A percentile compares a stretch with the other conserved stretches of the same genome.
These are phyloP conservation scores for Peromyscus aztecus DNA, from an alignment of 2,797 vertebrate genomes.

Conservation along the genomic window DNA sequence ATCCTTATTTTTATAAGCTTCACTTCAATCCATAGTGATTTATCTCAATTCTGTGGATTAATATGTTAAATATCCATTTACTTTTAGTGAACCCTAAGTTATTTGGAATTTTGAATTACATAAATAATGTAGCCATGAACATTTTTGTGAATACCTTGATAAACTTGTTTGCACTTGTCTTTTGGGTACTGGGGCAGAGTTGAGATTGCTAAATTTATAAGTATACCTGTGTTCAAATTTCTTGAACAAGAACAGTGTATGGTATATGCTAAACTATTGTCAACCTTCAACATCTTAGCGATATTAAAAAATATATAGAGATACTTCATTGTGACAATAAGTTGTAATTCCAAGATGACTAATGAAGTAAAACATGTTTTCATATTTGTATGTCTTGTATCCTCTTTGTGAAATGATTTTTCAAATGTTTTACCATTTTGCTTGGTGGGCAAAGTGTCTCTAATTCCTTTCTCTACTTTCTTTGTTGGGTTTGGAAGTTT, in stretches of 20 bases:
- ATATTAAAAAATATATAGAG: neutral
- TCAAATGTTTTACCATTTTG: neutral
- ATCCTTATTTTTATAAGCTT: conserved; percentile 43
- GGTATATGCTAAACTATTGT: neutral
- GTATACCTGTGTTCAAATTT: neutral
- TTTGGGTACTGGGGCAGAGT: neutral
- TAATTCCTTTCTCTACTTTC: neutral
- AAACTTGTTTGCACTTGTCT: neutral
- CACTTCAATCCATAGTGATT: neutral
- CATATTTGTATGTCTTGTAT: neutral
- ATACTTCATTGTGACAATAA: neutral
- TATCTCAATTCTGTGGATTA: neutral
- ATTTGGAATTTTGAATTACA: conserved; percentile 1
- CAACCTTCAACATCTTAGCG: neutral
- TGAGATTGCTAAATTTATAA: neutral
- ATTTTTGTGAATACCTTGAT: neutral
- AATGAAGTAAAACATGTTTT: neutral
- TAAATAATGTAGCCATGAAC: neutral
- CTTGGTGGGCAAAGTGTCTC: neutral
- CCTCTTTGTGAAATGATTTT: conserved; percentile 29
- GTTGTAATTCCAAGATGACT: neutral
- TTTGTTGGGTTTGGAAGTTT: neutral
- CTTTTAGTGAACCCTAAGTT: neutral
- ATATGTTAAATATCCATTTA: neutral
- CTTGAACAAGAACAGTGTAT: neutral